Evolutionary conservation across 2,113 vertebrate species (phyloP).

Genomic region (Larimichthys crocea): DNA sequence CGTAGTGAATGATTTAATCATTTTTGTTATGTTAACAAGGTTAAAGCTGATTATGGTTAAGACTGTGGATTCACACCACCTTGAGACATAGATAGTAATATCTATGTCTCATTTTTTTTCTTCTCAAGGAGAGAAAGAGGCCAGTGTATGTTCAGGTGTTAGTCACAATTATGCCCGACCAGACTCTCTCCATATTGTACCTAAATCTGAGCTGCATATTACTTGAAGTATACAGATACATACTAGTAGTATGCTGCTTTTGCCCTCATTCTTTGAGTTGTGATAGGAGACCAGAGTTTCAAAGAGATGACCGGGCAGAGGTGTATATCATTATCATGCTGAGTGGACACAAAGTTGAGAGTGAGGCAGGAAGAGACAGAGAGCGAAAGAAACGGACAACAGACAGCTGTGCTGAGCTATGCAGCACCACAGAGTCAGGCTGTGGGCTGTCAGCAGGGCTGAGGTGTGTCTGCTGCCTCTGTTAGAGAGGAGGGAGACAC

Average conservation of each 20-base stretch:
- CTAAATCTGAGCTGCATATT: not conserved
- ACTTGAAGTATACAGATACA: not conserved
- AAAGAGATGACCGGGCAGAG: conserved; percentile 72
- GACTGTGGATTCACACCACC: conserved; percentile 10
- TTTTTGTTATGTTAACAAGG: conserved; percentile 27
- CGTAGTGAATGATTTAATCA: conserved; percentile 5
- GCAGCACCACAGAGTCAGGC: conserved; percentile 68
- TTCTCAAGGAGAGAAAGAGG: not conserved
- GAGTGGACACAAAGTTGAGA: conserved; percentile 67
- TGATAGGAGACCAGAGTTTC: conserved; percentile 34
- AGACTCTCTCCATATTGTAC: not conserved
- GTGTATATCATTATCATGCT: conserved; percentile 75
- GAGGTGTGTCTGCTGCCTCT: conserved; percentile 60
- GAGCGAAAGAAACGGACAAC: conserved; percentile 72
- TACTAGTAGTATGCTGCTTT: conserved; percentile 9
- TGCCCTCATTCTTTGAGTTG: conserved; percentile 48
- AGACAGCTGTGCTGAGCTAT: conserved; percentile 83
- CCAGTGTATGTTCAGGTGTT: not conserved
- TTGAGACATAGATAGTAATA: not conserved
- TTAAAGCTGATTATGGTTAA: not conserved
- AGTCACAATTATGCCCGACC: not conserved
- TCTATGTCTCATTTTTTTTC: not conserved
- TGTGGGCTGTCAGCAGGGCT: conserved; percentile 67
- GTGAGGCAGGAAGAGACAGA: conserved; percentile 61
- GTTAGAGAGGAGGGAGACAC: conserved; percentile 17